Evolutionary conservation across 2,797 vertebrate species (phyloP), one percentile per base, ranked within the genome.

Genomic region (Pseudomugil tenellus): DNA sequence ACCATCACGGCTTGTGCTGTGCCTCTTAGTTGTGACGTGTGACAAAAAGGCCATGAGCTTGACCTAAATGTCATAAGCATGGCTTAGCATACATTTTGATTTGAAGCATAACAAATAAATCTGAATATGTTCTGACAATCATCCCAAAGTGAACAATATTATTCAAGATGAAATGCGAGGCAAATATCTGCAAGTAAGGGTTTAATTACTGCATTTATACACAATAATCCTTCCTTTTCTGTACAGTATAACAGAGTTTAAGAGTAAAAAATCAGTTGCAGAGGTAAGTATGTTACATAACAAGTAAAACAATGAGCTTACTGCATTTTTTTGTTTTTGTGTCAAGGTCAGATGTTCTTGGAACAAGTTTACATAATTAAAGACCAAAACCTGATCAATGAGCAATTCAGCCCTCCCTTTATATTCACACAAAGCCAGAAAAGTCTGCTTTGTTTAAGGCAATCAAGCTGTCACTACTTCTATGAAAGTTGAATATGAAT

Each of bases 401-500:
- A 51, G 9, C 0, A 35, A 46, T 32, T 13, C 32, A 57, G 21
- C 29, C 14, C 6, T 17, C 4, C 21, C 26, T 67, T 34, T 59
- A 4, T 43, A 19, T 11, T 6, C 26, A 41, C 58, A 63, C 41
- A 56, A 56, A 41, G 10, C 34, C 32, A 19, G 3, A 67, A 61
- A 26, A 13, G 25, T 14, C 14, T 56, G 21, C 19, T 34, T 48
- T 43, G 4, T 61, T 68, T 8, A 26, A 26, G 23, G 12, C 9
- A 6, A 16, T 51, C 23, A 23, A 57, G 13, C 51, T 57, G 62
- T 52, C 56, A 37, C 21, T 37, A 21, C 10, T 51, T 1, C 29
- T 63, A 65, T 39, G 37, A 60, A n/a, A 32, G n/a, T 14, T 66
- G 12, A 60, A 66, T 35, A 28, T 62, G 49, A 19, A 23, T 35